Evolutionary conservation across 2,113 vertebrate species (phyloP).

Genomic region (Jacana jacana): DNA sequence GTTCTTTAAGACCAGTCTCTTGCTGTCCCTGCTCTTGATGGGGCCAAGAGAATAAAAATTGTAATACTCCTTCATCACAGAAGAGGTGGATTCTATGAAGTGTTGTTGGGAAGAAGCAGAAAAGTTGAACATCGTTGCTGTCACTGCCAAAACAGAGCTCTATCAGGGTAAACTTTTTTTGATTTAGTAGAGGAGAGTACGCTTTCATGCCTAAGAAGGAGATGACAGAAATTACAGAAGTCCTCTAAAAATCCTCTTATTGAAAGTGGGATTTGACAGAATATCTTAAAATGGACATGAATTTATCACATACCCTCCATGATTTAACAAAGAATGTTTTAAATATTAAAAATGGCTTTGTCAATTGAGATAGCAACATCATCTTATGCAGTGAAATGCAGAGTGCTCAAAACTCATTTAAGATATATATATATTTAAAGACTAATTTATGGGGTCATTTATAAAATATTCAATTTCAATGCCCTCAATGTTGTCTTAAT

Average conservation of each 20-base stretch:
- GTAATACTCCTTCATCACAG: neutral
- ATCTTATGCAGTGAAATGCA: neutral
- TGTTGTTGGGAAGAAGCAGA: neutral
- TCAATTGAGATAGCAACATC: neutral
- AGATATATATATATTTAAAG: neutral
- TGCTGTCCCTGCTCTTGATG: neutral
- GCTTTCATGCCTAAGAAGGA: neutral
- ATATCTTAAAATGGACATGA: neutral
- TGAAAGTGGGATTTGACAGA: neutral
- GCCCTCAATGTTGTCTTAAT: slow-evolving; percentile 63
- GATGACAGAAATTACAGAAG: neutral
- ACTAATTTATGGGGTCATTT: slow-evolving; percentile 18
- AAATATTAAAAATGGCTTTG: neutral
- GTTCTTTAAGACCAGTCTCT: neutral
- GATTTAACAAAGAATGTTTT: neutral
- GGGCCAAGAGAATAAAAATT: neutral
- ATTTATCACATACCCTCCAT: neutral
- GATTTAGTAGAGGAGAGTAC: neutral
- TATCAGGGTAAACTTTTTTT: neutral
- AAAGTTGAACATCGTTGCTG: neutral
- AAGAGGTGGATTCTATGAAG: neutral
- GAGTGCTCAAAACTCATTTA: neutral
- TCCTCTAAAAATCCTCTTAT: neutral
- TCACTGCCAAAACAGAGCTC: neutral
- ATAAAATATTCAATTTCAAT: slow-evolving; percentile 54